Base-by-base conservation (phyloP, 2,797 vertebrate genomes). In the Sphenopsis melanotis region DNA sequence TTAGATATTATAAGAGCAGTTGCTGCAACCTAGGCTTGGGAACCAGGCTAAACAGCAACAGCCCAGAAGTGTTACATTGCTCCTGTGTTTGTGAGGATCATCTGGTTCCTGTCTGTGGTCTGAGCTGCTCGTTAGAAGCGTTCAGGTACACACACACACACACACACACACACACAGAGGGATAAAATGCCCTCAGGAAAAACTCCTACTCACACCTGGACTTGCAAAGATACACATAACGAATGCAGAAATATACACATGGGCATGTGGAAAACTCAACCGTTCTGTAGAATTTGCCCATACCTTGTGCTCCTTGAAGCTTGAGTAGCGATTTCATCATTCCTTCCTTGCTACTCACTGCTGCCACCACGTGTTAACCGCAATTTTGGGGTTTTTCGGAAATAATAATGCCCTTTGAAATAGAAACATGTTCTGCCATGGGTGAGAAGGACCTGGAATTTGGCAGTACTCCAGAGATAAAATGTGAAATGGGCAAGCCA, bases 361-460 rank as follows among this genome's bases (percentile, higher is more conserved):
- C 93, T 96, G 96, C 94, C 96, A 95, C 94, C 96, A 92, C 5
- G 95, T 92, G 94, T 95, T 90, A 65, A 52, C 72, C 70, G 42
- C 69, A 9, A 11, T 23, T 88, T 36, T 69, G 30, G 30, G 5
- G 2, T 1, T 30, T 59, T 57, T 6, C 19, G 39, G 69, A 72
- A 83, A 52, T 49, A 71, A 10, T 50, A 83, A 16, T 7, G 37
- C 23, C 57, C 27, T 32, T 71, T 66, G 64, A 66, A 63, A 79
- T 11, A 55, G 53, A 57, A 88, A 47, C 0, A 0, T 30, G 7
- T 37, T 15, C 42, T 69, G 41, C 46, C 5, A 7, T 36, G 59
- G 29, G 26, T 8, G 2, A 59, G 60, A 32, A 77, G 32, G 46
- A 50, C n/a, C 6, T 59, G 36, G 13, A 56, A 49, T 49, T 5